phyloP scores from a whole-genome alignment of 1,140 invertebrate species.

The Trichonephila inaurata region DNA sequence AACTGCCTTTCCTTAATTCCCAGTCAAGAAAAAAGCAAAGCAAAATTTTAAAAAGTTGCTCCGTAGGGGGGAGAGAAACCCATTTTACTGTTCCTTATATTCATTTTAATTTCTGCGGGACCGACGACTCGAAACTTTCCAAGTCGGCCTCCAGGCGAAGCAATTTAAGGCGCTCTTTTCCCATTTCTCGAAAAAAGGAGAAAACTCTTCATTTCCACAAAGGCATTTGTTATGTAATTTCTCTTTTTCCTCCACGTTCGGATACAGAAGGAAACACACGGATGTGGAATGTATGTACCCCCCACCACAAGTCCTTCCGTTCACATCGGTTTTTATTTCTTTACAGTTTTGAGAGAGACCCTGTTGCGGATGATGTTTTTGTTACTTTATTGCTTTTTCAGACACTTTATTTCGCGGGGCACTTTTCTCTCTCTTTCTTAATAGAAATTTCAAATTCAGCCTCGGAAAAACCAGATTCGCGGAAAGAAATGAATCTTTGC shows the following conservation, averaged over 20 bases:
- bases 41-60: not conserved
- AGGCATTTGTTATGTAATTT: not conserved
- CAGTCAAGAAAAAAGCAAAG: not conserved
- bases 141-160: not conserved
- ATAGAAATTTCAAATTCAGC: not conserved
- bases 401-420: not conserved
- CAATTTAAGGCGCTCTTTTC: not conserved
- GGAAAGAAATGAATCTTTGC: not conserved
- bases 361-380: not conserved
- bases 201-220: not conserved
- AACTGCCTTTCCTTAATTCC: no score
- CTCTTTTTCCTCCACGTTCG: not conserved
- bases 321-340: not conserved
- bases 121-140: not conserved
- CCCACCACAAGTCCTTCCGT: not conserved
- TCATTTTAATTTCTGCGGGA: conserved; percentile 4
- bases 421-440: not conserved
- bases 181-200: not conserved
- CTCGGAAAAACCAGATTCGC: not conserved
- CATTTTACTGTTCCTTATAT: not conserved
- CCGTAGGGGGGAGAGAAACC: not conserved
- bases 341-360: not conserved
- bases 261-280: not conserved
- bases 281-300: not conserved
- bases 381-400: not conserved